Evolutionary conservation across 2,888 invertebrate species (phyloP), one percentile per base, ranked within the genome.

Genomic region (Taphrorychus bicolor): DNA sequence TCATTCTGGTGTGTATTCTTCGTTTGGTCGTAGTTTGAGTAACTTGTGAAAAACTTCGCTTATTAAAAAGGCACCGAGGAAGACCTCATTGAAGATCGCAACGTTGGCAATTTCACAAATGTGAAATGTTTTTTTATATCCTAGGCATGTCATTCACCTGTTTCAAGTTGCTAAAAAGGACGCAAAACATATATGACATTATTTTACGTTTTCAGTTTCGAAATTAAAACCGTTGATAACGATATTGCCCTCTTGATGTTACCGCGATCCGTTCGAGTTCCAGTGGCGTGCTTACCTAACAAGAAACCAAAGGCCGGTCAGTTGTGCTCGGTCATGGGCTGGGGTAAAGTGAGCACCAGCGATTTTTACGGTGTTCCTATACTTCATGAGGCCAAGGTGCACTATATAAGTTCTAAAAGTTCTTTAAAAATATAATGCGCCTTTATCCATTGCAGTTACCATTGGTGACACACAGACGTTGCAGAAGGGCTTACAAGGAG

Each of bases 221-320:
- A 96, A 80, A 89, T 91, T 59, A 89, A 91, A 72, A 96, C 95
- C 0, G 95, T 97, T 32, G 93, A 96, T 80, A 95, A 95, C 79
- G 97, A 97, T 80, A 91, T 97, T 57, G 97, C 96, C 2, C 84
- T 97, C 75, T 82, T 97, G 63, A 88, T 91, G 73, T 82, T 91
- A 57, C 87, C 87, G 11, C 77, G 74, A 69, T 75, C 82, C 70
- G 76, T 82, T 71, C 75, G 74, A 48, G 71, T 77, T 21, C 79
- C 81, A 9, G 75, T 78, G 7, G 95, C 94, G 5, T 97, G 97
- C 77, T 83, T 97, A 59, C 97, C 97, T 0, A 83, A 84, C 2
- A 85, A 84, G 59, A 90, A 91, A 76, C 84, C 87, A 0, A 83
- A 93, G 61, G 88, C 91, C 0, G 84, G 86, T 3, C 82, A 87